A percentile compares a stretch with the other conserved stretches of the same genome.
phyloP scores from a whole-genome alignment of 2,888 invertebrate species.

The Andrena dorsata region DNA sequence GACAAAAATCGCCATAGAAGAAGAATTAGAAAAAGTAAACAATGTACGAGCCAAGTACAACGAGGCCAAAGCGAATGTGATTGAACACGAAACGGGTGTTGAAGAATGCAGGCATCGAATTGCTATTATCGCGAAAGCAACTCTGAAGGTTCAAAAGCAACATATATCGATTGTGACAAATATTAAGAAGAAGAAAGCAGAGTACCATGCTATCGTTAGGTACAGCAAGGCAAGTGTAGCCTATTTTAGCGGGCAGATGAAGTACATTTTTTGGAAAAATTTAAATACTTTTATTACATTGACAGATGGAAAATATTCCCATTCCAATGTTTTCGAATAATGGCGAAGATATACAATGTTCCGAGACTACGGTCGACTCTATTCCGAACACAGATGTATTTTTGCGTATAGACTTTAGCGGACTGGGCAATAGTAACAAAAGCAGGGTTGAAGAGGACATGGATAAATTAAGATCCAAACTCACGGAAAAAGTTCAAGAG shows the following conservation, averaged over 20 bases:
- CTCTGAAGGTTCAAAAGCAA: conserved; percentile 92
- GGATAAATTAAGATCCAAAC: conserved; percentile 91
- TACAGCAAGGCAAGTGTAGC: conserved; percentile 92
- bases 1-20: conserved; percentile 91
- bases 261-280: not conserved
- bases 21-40: conserved; percentile 92
- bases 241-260: not conserved
- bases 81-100: conserved; percentile 92
- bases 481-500: conserved; percentile 91
- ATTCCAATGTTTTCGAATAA: conserved; percentile 35
- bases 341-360: not conserved
- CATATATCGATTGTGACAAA: conserved; percentile 91
- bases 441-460: conserved; percentile 95
- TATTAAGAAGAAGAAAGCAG: conserved; percentile 93
- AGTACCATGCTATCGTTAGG: conserved; percentile 94
- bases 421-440: conserved; percentile 89
- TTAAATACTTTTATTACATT: conserved; percentile 5
- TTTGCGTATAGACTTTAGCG: conserved; percentile 89
- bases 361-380: not conserved
- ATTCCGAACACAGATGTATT: not conserved
- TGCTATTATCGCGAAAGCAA: conserved; percentile 92
- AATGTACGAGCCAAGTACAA: conserved; percentile 90
- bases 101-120: conserved; percentile 90
- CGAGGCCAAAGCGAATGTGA: conserved; percentile 90
- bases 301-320: conserved; percentile 40